These are phyloP conservation scores for Parapristionchus giblindavisi DNA, from an alignment of 2,888 invertebrate species.

Conservation along the genomic window DNA sequence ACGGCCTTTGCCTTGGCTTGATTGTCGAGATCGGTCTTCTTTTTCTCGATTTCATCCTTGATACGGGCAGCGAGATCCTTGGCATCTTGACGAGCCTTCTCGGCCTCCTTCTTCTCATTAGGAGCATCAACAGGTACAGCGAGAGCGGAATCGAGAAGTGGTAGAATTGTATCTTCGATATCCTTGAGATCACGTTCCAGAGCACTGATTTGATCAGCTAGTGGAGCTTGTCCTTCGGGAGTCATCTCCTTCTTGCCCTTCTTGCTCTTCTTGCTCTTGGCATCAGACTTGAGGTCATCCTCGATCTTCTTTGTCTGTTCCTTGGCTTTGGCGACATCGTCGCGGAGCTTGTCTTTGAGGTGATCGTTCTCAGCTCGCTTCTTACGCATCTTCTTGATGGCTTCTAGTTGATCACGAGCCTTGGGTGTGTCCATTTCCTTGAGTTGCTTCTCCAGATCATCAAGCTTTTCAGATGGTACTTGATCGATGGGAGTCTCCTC, in stretches of 20 bases:
- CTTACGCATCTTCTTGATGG: slow-evolving; percentile 41
- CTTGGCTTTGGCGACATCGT: not conserved
- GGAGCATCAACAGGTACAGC: not conserved
- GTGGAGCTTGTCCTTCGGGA: slow-evolving; percentile 1
- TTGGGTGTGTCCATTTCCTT: slow-evolving; percentile 40
- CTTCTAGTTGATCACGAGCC: slow-evolving; percentile 22
- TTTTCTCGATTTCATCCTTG: slow-evolving; percentile 39
- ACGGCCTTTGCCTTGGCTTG: slow-evolving; percentile 3
- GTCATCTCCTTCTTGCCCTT: not conserved
- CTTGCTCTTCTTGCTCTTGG: slow-evolving; percentile 12
- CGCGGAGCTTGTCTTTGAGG: not conserved
- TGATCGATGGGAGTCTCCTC: not conserved
- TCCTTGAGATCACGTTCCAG: not conserved
- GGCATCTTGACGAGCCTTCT: slow-evolving; percentile 7
- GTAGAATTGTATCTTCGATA: not conserved
- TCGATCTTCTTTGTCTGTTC: slow-evolving; percentile 8
- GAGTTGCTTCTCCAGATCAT: slow-evolving; percentile 42
- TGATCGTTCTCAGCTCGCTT: slow-evolving; percentile 9
- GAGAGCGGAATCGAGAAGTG: slow-evolving; percentile 4
- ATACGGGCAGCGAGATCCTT: slow-evolving; percentile 40
- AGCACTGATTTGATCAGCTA: slow-evolving; percentile 41
- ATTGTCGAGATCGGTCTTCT: slow-evolving; percentile 38
- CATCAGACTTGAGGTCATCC: not conserved
- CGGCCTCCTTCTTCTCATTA: slow-evolving; percentile 1
- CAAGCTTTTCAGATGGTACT: not conserved